Percentiles rank a stretch among this genome's conserved stretches.
Evolutionary conservation across 2,113 vertebrate genomes (phyloP).

Genomic region (Trematocara macrostoma): DNA sequence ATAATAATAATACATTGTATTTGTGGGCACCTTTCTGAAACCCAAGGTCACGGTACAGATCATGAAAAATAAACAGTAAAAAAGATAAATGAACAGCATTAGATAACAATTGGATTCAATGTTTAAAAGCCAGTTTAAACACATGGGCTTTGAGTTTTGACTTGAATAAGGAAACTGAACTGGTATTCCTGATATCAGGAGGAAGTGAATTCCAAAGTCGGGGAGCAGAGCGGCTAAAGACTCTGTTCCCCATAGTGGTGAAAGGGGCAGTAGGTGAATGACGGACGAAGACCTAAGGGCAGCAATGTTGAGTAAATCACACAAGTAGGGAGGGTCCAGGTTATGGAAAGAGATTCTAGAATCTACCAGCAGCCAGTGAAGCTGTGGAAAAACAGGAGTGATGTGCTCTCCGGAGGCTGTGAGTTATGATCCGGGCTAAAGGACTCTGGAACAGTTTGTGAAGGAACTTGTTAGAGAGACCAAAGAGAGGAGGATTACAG

Average conservation of each 20-base stretch:
- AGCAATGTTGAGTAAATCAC: background rate
- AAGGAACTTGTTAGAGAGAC: too few relatives aligned
- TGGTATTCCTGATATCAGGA: background rate
- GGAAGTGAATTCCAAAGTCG: background rate
- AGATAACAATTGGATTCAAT: background rate
- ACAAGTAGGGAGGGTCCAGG: background rate
- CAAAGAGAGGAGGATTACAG: too few relatives aligned
- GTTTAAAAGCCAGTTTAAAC: background rate
- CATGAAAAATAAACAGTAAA: background rate
- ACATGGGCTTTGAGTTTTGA: background rate
- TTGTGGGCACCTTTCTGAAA: background rate
- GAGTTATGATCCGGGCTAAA: too few relatives aligned
- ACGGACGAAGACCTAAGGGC: background rate
- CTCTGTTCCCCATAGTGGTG: background rate
- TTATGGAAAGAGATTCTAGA: background rate
- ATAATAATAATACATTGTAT: background rate
- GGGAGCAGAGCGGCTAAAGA: background rate
- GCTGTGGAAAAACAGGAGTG: background rate
- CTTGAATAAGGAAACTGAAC: background rate
- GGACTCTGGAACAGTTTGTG: too few relatives aligned
- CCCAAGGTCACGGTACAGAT: background rate
- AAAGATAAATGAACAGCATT: background rate
- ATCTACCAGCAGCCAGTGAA: background rate
- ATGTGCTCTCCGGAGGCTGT: too few relatives aligned
- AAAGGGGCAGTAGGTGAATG: background rate